Evolutionary conservation across 2,797 vertebrate species (phyloP).

Genomic region (Meriones psammophilus): DNA sequence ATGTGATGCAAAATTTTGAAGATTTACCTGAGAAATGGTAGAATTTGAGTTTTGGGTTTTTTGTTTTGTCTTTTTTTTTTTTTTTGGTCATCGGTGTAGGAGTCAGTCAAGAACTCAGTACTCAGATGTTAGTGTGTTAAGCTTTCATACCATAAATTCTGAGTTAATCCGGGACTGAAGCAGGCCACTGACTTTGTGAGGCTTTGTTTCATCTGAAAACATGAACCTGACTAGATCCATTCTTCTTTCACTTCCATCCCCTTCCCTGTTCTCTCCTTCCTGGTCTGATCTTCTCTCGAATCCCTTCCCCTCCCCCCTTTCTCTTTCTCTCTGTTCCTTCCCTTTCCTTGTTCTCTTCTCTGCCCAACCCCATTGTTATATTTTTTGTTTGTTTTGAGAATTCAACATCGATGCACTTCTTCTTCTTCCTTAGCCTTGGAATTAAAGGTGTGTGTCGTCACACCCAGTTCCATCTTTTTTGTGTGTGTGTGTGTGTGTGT

Average conservation of each 20-base stretch:
- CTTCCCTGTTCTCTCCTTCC: not conserved
- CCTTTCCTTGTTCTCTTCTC: not conserved
- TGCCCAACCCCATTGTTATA: too few species aligned
- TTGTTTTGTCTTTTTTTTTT: not conserved
- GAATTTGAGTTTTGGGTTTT: not conserved
- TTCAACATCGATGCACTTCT: not conserved
- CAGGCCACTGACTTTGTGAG: constrained; percentile 5
- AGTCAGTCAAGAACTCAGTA: not conserved
- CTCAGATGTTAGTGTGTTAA: not conserved
- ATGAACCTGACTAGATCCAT: not conserved
- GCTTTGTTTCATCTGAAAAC: constrained; percentile 42
- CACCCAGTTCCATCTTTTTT: too few species aligned
- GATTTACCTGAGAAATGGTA: constrained; percentile 50
- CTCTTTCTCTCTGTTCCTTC: not conserved
- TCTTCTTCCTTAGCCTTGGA: not conserved
- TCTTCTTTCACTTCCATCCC: not conserved
- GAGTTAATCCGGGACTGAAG: constrained; percentile 35
- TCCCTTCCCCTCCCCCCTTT: not conserved
- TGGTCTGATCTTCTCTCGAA: not conserved
- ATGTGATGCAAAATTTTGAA: not conserved
- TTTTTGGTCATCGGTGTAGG: not conserved
- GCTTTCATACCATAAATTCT: not conserved
- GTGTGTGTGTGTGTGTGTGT: too few species aligned
- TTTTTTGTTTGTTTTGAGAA: not conserved
- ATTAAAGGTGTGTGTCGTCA: not conserved